phyloP scores from a whole-genome alignment of 2,113 vertebrate genomes.

The Thalassarche chlororhynchos region DNA sequence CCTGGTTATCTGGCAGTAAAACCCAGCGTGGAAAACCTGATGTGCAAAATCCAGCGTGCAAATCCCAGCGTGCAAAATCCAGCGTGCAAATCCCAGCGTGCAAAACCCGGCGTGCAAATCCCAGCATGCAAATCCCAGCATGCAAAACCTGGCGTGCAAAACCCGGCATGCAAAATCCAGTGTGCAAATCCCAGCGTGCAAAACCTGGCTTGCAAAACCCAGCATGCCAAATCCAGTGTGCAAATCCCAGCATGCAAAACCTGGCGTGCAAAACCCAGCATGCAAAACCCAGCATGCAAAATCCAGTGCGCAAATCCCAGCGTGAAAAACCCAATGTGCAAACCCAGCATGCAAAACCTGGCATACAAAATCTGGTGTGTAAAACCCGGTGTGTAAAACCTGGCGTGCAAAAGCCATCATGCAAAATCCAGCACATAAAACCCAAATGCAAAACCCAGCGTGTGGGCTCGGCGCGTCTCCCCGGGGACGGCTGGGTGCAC shows the following conservation, averaged over 20 bases:
- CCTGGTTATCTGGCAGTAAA: background rate
- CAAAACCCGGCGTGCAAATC: background rate
- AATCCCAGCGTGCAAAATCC: background rate
- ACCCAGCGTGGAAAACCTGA: background rate
- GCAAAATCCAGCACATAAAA: background rate
- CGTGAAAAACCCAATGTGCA: too few relatives aligned
- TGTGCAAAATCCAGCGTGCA: fast-evolving
- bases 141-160: background rate
- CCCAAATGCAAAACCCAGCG: background rate
- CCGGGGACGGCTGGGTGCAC: background rate
- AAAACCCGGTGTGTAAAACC: background rate
- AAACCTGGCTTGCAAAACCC: background rate
- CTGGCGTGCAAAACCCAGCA: background rate
- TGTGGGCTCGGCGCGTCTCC: background rate
- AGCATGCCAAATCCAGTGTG: fast-evolving
- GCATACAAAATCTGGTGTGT: background rate
- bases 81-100: background rate
- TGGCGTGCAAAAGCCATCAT: fast-evolving
- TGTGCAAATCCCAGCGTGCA: background rate
- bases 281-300: background rate
- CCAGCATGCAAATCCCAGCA: fast-evolving
- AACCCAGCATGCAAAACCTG: background rate
- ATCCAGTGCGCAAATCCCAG: background rate
- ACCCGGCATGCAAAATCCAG: fast-evolving
- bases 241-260: background rate